These are phyloP conservation scores for Intellagama lesueurii DNA, from an alignment of 2,797 vertebrate genomes.

Conservation along the genomic window DNA sequence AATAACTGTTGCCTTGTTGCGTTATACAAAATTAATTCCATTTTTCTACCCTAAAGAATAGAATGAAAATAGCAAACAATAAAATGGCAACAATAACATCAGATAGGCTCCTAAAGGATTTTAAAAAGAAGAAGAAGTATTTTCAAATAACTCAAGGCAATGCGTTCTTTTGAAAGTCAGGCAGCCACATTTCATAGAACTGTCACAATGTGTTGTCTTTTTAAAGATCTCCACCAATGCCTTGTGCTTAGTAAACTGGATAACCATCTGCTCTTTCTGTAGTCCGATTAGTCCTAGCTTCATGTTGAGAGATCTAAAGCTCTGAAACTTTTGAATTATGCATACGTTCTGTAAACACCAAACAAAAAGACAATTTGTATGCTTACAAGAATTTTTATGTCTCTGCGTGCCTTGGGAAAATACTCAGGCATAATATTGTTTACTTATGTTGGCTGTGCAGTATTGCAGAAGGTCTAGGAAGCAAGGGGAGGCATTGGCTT, in stretches of 20 bases:
- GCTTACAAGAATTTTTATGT: neutral
- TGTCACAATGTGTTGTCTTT: slow-evolving; percentile 3
- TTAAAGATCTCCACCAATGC: neutral
- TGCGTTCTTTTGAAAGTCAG: slow-evolving; percentile 9
- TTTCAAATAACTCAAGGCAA: neutral
- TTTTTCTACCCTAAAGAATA: slow-evolving; percentile 2
- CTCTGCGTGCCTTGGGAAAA: neutral
- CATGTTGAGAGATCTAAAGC: slow-evolving; percentile 10
- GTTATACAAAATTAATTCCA: slow-evolving; percentile 29
- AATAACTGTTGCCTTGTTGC: slow-evolving; percentile 42
- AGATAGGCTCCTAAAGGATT: neutral
- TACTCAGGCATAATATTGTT: neutral
- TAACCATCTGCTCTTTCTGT: slow-evolving; percentile 1
- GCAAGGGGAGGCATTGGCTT: neutral
- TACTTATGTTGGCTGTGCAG: neutral
- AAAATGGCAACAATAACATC: neutral
- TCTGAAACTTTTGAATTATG: neutral
- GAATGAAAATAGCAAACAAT: neutral
- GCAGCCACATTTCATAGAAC: neutral
- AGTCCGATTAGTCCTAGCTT: neutral
- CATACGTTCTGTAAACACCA: slow-evolving; percentile 4
- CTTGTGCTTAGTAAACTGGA: neutral
- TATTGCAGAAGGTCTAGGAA: neutral
- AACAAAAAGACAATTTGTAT: slow-evolving; percentile 20
- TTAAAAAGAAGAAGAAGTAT: neutral